Evolutionary conservation across 1,140 invertebrate genomes (phyloP), one percentile per base, ranked within the genome.

Genomic region (Meteorus sp.): DNA sequence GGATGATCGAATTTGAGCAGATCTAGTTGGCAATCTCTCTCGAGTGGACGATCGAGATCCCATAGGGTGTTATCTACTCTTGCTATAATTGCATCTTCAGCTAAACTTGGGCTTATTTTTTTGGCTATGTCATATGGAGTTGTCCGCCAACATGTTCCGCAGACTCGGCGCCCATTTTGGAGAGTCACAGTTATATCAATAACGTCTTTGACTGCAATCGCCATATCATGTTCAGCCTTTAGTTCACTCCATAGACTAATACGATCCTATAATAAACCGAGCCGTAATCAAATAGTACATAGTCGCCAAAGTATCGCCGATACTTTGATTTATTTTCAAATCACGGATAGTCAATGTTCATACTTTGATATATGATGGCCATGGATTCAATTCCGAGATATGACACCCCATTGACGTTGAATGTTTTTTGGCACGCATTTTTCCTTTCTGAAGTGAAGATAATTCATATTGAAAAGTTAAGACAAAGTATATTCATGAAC

Each of bases 21-120:
- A 64, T 97, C 85, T 20, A 99, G 74, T 50, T 83, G 87, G 71
- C 90, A 93, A 76, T 91, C 88, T 4, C 67, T 76, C 81, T 99
- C 97, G 15, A 99, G 81, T 4, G 97, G 96, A 64, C 98, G 83
- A 73, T 99, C 97, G 29, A 99, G 81, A 78, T 99, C 98, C 98
- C 97, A 99, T 0, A 99, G 76, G 58, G 85, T 89, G 27, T 88
- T 89, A 81, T 99, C 94, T 0, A 99, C 96, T 82, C 97, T 95
- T 0, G 97, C 89, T 55, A 99, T 94, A 13, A 99, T 90, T 9
- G 90, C 87, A 70, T 89, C 93, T 67, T 99, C 96, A 2, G 97
- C 96, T 50, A 99, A 79, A 20, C 95, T 93, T 82, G 96, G 89
- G 70, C 94, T 97, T 59, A 99, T 98, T 45, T 89, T 87, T 71